These are phyloP conservation scores for Machaerirhynchus nigripectus DNA, from an alignment of 2,113 vertebrate species.

Conservation along the genomic window DNA sequence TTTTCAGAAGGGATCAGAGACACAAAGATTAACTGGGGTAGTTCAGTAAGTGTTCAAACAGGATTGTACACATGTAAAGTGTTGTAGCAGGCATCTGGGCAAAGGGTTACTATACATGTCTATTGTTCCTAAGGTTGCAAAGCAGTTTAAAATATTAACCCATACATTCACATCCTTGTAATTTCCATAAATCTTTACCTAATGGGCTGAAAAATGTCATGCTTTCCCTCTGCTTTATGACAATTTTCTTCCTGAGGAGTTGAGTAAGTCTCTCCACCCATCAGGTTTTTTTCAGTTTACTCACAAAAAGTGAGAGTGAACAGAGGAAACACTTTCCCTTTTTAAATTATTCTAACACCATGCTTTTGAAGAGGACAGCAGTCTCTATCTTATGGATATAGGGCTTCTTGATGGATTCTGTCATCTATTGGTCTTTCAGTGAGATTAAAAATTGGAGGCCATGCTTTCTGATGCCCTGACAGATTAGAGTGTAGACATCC, in stretches of 20 bases:
- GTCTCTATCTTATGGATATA: background rate
- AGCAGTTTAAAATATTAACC: background rate
- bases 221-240: background rate
- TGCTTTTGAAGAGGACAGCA: background rate
- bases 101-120: background rate
- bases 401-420: background rate
- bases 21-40: background rate
- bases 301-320: background rate
- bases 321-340: background rate
- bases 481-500: background rate
- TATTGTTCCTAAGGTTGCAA: background rate
- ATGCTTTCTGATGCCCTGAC: background rate
- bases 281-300: background rate
- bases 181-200: background rate
- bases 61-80: background rate
- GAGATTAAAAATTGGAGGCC: background rate
- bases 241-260: background rate
- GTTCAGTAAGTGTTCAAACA: background rate
- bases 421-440: background rate
- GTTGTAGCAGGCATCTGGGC: background rate
- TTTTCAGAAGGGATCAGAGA: conserved; percentile 20
- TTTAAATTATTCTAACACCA: background rate
- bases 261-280: background rate
- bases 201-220: background rate
- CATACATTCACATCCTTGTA: background rate